These are phyloP conservation scores for Limnodromus scolopaceus DNA, from an alignment of 2,797 vertebrate species.

Conservation along the genomic window DNA sequence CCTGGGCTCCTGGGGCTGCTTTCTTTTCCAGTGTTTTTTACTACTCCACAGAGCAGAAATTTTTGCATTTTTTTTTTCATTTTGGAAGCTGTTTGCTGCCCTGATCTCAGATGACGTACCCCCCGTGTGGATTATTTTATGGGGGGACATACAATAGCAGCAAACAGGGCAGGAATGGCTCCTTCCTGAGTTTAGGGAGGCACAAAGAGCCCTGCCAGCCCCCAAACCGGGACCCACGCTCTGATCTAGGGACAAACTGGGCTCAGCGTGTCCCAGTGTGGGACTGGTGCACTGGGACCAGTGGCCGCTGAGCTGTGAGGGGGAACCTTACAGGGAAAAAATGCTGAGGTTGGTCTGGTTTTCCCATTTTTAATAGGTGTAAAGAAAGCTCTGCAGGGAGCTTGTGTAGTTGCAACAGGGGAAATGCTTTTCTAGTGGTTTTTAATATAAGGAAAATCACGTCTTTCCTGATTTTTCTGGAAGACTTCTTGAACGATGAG, in stretches of 20 bases:
- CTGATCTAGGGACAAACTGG: no score
- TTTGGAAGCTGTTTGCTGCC: not conserved
- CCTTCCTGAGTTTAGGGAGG: fast-evolving
- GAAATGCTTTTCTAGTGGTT: not conserved
- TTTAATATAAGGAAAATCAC: not conserved
- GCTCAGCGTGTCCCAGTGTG: not conserved
- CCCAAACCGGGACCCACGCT: not conserved
- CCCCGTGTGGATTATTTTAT: fast-evolving
- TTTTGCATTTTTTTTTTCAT: not conserved
- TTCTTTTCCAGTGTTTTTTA: not conserved
- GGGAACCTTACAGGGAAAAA: not conserved
- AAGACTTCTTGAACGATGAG: not conserved
- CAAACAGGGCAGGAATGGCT: not conserved
- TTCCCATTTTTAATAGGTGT: not conserved
- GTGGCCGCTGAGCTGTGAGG: not conserved
- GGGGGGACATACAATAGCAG: fast-evolving
- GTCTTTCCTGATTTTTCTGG: not conserved
- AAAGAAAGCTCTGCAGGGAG: not conserved
- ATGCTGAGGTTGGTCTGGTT: not conserved
- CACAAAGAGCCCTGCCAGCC: not conserved
- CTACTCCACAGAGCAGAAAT: not conserved
- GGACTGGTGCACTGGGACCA: not conserved
- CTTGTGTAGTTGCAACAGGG: not conserved
- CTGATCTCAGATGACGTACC: fast-evolving
- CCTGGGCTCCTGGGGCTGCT: fast-evolving